Percentiles rank a stretch among this genome's conserved stretches.
Evolutionary conservation across 2,888 invertebrate genomes (phyloP).

Genomic region (Ischnus inquisitorius): DNA sequence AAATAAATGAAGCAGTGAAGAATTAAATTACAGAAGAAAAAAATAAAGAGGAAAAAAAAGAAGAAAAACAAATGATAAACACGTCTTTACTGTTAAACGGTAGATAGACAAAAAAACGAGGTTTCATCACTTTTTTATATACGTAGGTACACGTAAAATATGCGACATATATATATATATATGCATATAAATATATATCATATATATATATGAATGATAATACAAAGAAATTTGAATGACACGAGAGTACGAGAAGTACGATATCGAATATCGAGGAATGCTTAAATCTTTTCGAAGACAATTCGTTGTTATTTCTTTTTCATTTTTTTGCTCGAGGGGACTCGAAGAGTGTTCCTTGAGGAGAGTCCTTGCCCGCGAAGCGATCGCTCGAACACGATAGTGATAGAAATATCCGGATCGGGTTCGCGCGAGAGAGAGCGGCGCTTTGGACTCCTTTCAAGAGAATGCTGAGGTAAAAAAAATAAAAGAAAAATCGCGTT

Average conservation of each 20-base stretch:
- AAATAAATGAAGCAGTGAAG: neutral
- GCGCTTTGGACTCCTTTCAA: neutral
- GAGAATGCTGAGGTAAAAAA: constrained; percentile 28
- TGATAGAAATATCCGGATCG: too few species aligned
- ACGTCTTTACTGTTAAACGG: constrained; percentile 77
- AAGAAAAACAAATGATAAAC: constrained; percentile 60
- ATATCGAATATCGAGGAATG: constrained; percentile 30
- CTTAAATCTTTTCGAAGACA: constrained; percentile 26
- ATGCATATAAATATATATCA: too few species aligned
- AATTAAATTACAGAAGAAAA: constrained; percentile 49
- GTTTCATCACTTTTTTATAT: constrained; percentile 81
- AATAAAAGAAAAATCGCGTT: constrained; percentile 30
- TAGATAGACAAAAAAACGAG: constrained; percentile 77
- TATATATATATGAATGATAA: constrained; percentile 65
- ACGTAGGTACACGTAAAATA: constrained; percentile 65
- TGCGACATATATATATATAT: constrained; percentile 36
- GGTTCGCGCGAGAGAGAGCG: too few species aligned
- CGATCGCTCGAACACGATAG: too few species aligned
- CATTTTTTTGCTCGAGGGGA: constrained; percentile 12
- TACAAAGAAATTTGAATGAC: constrained; percentile 41
- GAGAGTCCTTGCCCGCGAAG: too few species aligned
- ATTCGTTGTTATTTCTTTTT: constrained; percentile 9
- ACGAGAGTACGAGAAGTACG: constrained; percentile 1
- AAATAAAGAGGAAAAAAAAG: constrained; percentile 53
- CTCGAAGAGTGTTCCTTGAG: neutral